phyloP scores from a whole-genome alignment of 1,140 invertebrate species.

The Bombus confusus region DNA sequence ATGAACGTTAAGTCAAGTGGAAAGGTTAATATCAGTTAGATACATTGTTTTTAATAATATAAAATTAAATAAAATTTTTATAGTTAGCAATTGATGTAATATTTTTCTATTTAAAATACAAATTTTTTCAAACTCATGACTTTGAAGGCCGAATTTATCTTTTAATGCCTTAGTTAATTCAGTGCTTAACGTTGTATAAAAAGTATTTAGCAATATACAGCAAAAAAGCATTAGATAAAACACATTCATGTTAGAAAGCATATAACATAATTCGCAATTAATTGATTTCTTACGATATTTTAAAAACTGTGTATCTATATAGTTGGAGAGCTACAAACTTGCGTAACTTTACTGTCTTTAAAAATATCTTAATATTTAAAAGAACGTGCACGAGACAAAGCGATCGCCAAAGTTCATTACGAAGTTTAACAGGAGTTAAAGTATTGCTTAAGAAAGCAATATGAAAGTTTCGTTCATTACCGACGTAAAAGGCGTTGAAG shows the following conservation, averaged over 20 bases:
- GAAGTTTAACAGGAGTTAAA: conserved; percentile 58
- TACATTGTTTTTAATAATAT: no score
- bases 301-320: not conserved
- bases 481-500: conserved; percentile 38
- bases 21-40: not conserved
- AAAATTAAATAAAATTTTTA: no score
- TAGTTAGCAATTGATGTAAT: no score
- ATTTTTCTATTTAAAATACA: no score
- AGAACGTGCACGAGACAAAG: conserved; percentile 60
- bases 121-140: no score
- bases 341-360: not conserved
- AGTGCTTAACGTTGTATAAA: no score
- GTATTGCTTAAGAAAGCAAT: conserved; percentile 72
- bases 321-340: not conserved
- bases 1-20: not conserved
- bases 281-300: not conserved
- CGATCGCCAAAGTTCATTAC: conserved; percentile 69
- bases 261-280: no score
- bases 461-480: conserved; percentile 72
- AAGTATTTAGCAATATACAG: no score
- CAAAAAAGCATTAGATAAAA: no score
- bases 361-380: not conserved
- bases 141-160: no score
- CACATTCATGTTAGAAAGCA: no score
- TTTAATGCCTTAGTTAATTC: no score